Percentiles rank a stretch among this genome's conserved stretches.
phyloP scores from a whole-genome alignment of 2,797 vertebrate species.

The Sebastes itinus region DNA sequence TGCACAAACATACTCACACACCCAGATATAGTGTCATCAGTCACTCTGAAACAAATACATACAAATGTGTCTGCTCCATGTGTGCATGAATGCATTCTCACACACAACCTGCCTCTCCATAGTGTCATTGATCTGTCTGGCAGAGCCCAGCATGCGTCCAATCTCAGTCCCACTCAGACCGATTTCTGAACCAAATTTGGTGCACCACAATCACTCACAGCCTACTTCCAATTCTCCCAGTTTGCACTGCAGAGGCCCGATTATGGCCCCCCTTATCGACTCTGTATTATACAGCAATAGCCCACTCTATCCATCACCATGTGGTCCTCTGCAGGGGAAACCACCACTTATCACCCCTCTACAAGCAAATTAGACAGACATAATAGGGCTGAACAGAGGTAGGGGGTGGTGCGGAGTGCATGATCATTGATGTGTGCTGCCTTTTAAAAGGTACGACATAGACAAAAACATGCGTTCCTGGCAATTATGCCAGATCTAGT shows the following conservation, averaged over 20 bases:
- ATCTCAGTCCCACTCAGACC: background rate
- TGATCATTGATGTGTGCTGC: constrained; percentile 19
- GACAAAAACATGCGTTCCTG: constrained; percentile 1
- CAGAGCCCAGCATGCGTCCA: background rate
- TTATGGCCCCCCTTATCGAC: constrained; percentile 21
- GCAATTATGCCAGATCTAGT: constrained; percentile 14
- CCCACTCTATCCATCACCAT: constrained; percentile 44
- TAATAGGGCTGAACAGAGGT: constrained; percentile 40
- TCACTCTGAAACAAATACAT: constrained; percentile 25
- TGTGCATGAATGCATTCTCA: constrained; percentile 11
- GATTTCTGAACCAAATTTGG: constrained; percentile 26
- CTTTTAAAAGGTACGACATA: constrained; percentile 15
- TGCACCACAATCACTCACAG: constrained; percentile 1
- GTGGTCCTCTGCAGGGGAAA: constrained; percentile 31
- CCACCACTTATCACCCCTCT: constrained; percentile 57
- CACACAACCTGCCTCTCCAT: background rate
- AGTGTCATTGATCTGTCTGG: background rate
- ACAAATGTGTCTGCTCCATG: background rate
- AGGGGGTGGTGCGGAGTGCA: constrained; percentile 8
- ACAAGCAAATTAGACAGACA: constrained; percentile 57
- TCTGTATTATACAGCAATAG: constrained; percentile 25
- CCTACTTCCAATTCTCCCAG: constrained; percentile 15
- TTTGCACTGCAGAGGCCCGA: constrained; percentile 15
- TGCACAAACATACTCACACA: constrained; percentile 19
- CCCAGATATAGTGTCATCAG: constrained; percentile 3